These are phyloP conservation scores for Pseudopipra pipra DNA, from an alignment of 2,113 vertebrate genomes.

Conservation along the genomic window DNA sequence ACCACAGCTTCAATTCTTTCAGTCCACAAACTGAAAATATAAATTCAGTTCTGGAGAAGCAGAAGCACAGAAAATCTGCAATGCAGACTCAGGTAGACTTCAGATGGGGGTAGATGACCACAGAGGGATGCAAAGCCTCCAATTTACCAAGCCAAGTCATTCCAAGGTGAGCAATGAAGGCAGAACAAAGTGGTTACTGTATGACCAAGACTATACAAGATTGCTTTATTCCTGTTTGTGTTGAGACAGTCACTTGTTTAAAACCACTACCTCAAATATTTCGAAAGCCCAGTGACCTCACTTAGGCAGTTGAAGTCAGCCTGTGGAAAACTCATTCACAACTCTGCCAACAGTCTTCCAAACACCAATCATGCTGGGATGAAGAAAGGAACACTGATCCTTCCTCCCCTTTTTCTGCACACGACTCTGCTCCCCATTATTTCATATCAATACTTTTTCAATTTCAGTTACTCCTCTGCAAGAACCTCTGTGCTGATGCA, in stretches of 20 bases:
- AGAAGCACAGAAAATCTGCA: background rate
- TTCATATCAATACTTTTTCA: background rate
- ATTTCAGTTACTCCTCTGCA: background rate
- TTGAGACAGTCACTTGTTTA: conserved; percentile 44
- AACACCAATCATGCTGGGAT: background rate
- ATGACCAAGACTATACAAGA: conserved; percentile 17
- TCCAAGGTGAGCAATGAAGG: background rate
- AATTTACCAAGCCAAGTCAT: background rate
- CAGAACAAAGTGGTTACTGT: conserved; percentile 53
- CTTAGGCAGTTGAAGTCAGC: background rate
- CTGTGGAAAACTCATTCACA: conserved; percentile 1
- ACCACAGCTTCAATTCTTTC: background rate
- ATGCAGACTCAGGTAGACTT: background rate
- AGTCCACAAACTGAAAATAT: background rate
- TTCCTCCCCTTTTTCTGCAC: background rate
- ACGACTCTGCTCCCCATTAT: background rate
- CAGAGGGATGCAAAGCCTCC: background rate
- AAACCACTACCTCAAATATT: conserved; percentile 39
- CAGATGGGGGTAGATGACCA: background rate
- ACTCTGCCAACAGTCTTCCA: background rate
- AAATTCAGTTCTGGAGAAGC: background rate
- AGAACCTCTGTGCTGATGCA: background rate
- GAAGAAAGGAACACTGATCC: background rate
- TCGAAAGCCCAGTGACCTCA: conserved; percentile 37
- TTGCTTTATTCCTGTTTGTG: conserved; percentile 47